Base-by-base conservation (phyloP, 2,888 invertebrate genomes). In the Hemicrepidius hirtus region DNA sequence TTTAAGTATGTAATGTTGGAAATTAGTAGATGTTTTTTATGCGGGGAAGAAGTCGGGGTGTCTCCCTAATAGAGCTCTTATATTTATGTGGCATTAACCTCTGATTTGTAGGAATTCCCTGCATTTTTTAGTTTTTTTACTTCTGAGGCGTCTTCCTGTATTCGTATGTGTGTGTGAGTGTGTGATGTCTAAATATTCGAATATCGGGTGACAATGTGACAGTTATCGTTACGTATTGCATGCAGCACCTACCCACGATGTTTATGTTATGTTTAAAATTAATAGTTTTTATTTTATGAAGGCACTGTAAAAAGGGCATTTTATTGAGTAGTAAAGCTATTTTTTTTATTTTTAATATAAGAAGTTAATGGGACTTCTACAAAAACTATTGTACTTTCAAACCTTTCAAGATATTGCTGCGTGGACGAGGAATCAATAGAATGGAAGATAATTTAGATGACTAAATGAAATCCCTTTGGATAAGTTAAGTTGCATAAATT, bases 91-190 rank as follows among this genome's bases (percentile, higher is more conserved):
- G 79, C 80, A 81, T 81, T 81, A 79, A 81, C 81, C 80, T 79
- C 80, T 81, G 81, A 83, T 83, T 83, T 82, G 83, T 82, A 78
- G 80, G 80, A 82, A 82, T 83, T 83, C 83, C 79, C 73, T 35
- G 72, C 73, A 79, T 82, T 78, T 80, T 78, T 76, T 66, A 75
- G 72, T 75, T 80, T 80, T 80, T 80, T 78, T 72, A 64, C 71
- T 70, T 72, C 68, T 68, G 16, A 62, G 46, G 49, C 59, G 64
- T 68, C 69, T 73, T 73, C 53, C 53, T 53, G 53, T 32, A 49
- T 49, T n/a, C 13, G 28, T 46, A n/a, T n/a, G 24, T 7, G 13
- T 28, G 53, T 49, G 12, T 24, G 44, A 53, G 71, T 69, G 73
- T 77, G 77, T 79, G 81, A 81, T 81, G 81, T 81, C 80, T 80